Evolutionary conservation across 1,140 invertebrate genomes (phyloP).

Genomic region (Pseudomyrmex dendroicus): DNA sequence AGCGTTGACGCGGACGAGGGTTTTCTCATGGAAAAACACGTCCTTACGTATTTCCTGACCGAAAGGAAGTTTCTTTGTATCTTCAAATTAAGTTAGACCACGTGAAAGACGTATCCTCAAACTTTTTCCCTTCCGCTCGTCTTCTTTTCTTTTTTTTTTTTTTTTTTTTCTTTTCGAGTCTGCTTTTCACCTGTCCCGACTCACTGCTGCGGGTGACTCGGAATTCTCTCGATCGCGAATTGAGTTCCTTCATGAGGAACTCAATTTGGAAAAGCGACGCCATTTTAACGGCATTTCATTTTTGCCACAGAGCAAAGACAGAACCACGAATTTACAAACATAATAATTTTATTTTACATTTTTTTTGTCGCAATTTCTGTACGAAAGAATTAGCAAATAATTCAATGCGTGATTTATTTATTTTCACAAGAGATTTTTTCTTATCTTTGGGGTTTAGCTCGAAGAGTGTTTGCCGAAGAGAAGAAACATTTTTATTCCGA

Average conservation of each 20-base stretch:
- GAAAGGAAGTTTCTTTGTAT: conserved; percentile 70
- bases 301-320: too few species aligned
- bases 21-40: conserved; percentile 69
- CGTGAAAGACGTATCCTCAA: conserved; percentile 62
- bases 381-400: too few species aligned
- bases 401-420: too few species aligned
- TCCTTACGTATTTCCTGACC: conserved; percentile 69
- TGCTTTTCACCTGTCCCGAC: not conserved
- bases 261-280: conserved; percentile 14
- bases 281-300: too few species aligned
- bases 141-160: conserved; percentile 20
- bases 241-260: conserved; percentile 4
- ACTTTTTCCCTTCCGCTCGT: conserved; percentile 57
- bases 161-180: conserved; percentile 33
- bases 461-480: not conserved
- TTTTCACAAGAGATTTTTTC: not conserved
- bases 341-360: too few species aligned
- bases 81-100: conserved; percentile 74
- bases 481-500: conserved; percentile 35
- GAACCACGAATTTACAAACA: too few species aligned
- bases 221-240: not conserved
- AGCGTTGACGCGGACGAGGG: conserved; percentile 48
- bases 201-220: not conserved
- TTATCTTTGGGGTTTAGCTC: not conserved
- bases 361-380: too few species aligned